Evolutionary conservation across 2,888 invertebrate genomes (phyloP).

Genomic region (Cryptophagus acutangulus): DNA sequence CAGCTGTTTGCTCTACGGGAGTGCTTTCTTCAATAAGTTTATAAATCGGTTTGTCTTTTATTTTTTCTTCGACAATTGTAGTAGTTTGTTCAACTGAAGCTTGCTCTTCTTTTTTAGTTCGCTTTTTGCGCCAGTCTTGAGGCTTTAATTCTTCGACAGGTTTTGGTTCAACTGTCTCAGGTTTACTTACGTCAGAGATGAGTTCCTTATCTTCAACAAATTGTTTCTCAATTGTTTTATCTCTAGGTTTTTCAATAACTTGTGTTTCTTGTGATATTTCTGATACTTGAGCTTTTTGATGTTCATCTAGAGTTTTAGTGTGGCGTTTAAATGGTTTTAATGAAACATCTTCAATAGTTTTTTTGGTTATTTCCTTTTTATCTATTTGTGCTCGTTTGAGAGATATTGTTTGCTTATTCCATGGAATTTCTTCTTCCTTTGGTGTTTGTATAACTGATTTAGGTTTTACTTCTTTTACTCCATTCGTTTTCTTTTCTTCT

Average conservation of each 20-base stretch:
- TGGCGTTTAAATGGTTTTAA: slow-evolving; percentile 25
- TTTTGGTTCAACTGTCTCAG: neutral
- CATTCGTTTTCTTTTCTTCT: slow-evolving; percentile 43
- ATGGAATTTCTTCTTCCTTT: slow-evolving; percentile 45
- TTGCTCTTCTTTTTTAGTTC: slow-evolving; percentile 33
- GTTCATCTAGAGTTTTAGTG: slow-evolving; percentile 12
- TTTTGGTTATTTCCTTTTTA: slow-evolving; percentile 12
- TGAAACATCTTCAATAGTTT: slow-evolving; percentile 31
- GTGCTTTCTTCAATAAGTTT: slow-evolving; percentile 28
- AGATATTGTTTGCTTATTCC: slow-evolving; percentile 45
- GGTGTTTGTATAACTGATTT: slow-evolving; percentile 27
- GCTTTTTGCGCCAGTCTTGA: slow-evolving; percentile 11
- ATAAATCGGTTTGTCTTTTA: slow-evolving; percentile 14
- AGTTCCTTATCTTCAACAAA: too few relatives aligned
- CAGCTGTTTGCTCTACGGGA: neutral
- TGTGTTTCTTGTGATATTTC: slow-evolving; percentile 8
- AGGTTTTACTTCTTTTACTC: slow-evolving; percentile 18
- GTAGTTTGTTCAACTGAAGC: slow-evolving; percentile 17
- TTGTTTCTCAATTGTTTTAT: neutral
- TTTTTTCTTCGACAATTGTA: slow-evolving; percentile 2
- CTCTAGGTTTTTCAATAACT: neutral
- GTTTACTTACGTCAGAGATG: slow-evolving; percentile 11
- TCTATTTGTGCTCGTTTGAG: slow-evolving; percentile 26
- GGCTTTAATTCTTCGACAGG: neutral
- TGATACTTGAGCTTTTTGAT: slow-evolving; percentile 10